These are phyloP conservation scores for Nebria brevicollis DNA, from an alignment of 2,888 invertebrate genomes.

Conservation along the genomic window DNA sequence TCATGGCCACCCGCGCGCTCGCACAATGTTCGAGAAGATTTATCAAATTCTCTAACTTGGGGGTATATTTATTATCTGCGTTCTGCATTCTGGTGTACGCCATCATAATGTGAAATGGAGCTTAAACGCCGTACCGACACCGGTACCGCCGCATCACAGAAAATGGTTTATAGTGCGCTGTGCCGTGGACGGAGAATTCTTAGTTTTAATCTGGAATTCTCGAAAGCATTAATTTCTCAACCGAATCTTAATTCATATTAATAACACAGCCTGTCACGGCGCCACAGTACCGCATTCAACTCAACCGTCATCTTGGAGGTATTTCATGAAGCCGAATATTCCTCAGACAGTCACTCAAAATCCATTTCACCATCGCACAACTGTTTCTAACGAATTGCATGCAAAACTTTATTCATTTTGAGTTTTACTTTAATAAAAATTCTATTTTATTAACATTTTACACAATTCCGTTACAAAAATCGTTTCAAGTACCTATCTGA, in stretches of 20 bases:
- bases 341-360: neutral
- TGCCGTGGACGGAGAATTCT: slow-evolving; percentile 24
- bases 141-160: neutral
- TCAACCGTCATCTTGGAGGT: neutral
- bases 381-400: neutral
- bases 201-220: slow-evolving; percentile 44
- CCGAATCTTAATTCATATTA: slow-evolving; percentile 47
- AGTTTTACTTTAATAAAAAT: too few relatives aligned
- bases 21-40: slow-evolving; percentile 33
- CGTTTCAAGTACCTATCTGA: too few relatives aligned
- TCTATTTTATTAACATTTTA: too few relatives aligned
- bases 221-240: slow-evolving; percentile 46
- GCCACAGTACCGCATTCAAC: neutral
- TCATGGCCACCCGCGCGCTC: slow-evolving; percentile 6
- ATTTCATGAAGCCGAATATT: neutral
- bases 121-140: neutral
- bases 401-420: too few relatives aligned
- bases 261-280: slow-evolving; percentile 41
- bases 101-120: slow-evolving; percentile 21
- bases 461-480: too few relatives aligned
- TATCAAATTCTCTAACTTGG: slow-evolving; percentile 45
- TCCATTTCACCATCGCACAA: neutral
- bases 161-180: neutral
- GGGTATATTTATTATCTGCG: slow-evolving; percentile 43
- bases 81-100: slow-evolving; percentile 31